These are phyloP conservation scores for Syndactyla subalaris DNA, from an alignment of 2,797 vertebrate genomes.

Conservation along the genomic window DNA sequence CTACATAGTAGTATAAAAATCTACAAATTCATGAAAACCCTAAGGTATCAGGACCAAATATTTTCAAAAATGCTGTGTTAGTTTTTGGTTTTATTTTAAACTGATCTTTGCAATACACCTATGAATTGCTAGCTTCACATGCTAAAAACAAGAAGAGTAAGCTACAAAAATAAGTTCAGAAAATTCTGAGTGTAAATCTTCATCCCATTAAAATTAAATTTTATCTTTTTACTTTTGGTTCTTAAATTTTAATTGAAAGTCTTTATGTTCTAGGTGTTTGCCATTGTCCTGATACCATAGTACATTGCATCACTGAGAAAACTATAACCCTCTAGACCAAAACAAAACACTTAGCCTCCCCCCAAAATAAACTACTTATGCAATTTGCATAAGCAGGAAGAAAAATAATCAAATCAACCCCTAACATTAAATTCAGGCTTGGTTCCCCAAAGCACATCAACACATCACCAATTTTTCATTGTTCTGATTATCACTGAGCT, in stretches of 20 bases:
- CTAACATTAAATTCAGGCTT: background rate
- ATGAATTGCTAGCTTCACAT: background rate
- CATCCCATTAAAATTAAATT: background rate
- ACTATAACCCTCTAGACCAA: background rate
- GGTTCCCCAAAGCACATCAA: background rate
- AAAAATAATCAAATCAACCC: background rate
- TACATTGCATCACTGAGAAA: background rate
- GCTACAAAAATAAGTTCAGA: background rate
- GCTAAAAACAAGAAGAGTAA: accelerated
- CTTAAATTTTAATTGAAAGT: background rate
- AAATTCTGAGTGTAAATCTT: background rate
- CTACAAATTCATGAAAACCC: too few relatives aligned
- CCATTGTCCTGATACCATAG: background rate
- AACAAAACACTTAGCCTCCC: background rate
- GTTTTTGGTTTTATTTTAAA: background rate
- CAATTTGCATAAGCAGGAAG: background rate
- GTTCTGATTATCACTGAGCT: background rate
- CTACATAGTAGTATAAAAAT: too few relatives aligned
- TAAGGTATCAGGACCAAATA: background rate
- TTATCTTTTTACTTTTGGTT: background rate
- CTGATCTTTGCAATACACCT: background rate
- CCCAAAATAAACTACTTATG: background rate
- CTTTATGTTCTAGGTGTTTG: background rate
- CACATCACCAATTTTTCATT: background rate
- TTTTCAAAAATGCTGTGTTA: background rate